A percentile compares a stretch with the other conserved stretches of the same genome.
Evolutionary conservation across 2,797 vertebrate genomes (phyloP).

Genomic region (Phrynocephalus guinanensis): DNA sequence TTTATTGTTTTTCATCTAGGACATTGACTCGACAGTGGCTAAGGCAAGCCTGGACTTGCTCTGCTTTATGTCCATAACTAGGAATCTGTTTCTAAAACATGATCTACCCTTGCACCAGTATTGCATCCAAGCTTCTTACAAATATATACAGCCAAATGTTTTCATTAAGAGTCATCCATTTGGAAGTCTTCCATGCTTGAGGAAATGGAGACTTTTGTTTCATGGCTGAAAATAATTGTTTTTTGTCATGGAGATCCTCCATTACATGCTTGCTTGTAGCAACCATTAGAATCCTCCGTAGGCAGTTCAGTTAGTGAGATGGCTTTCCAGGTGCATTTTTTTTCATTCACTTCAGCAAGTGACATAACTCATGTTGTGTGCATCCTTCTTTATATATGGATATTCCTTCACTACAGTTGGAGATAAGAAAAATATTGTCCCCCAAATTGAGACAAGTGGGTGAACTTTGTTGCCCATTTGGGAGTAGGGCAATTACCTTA

Average conservation of each 20-base stretch:
- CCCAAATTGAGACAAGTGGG: too few species aligned
- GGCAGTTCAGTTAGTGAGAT: not conserved
- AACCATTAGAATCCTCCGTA: not conserved
- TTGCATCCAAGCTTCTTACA: not conserved
- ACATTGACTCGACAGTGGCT: not conserved
- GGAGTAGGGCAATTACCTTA: too few species aligned
- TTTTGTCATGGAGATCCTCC: not conserved
- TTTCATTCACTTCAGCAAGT: not conserved
- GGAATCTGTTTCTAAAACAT: not conserved
- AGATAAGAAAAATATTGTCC: too few species aligned
- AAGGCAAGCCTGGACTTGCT: constrained; percentile 6
- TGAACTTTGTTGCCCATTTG: too few species aligned
- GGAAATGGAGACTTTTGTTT: not conserved
- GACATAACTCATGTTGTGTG: not conserved
- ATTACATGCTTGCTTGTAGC: not conserved
- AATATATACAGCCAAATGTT: not conserved
- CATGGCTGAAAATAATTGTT: not conserved
- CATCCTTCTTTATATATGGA: not conserved
- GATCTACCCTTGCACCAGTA: not conserved
- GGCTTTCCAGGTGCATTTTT: too few species aligned
- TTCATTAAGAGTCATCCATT: not conserved
- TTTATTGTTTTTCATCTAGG: not conserved
- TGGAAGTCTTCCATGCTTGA: not conserved
- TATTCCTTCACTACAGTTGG: not conserved
- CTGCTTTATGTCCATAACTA: not conserved